Conservation (phyloP, 2,888 invertebrate species). For the Tuta absoluta region DNA sequence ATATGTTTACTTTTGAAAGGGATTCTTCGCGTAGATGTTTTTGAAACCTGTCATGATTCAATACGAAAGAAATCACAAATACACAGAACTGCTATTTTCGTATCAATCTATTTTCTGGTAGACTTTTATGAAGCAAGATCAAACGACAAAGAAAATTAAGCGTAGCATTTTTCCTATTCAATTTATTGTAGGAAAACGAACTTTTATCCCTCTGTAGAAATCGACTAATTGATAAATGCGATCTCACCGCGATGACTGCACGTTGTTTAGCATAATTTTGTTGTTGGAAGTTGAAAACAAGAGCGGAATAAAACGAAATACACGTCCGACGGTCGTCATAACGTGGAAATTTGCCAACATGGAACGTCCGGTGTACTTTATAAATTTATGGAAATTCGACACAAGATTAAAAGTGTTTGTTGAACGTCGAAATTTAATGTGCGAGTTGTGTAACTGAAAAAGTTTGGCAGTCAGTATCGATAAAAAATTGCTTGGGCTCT, state of each 20-base stretch:
- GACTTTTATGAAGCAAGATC: slow-evolving; percentile 2
- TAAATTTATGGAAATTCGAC: slow-evolving; percentile 69
- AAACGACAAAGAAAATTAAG: slow-evolving; percentile 5
- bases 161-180: neutral
- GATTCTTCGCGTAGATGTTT: slow-evolving; percentile 6
- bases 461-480: slow-evolving; percentile 51
- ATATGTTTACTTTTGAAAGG: slow-evolving; percentile 10
- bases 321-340: slow-evolving; percentile 49
- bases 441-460: slow-evolving; percentile 54
- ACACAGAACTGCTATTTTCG: neutral
- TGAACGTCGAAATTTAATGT: slow-evolving; percentile 54
- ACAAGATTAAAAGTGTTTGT: slow-evolving; percentile 66
- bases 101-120: slow-evolving; percentile 5
- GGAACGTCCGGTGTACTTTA: slow-evolving; percentile 59
- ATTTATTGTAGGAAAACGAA: slow-evolving; percentile 5
- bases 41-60: slow-evolving; percentile 3
- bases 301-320: slow-evolving; percentile 47
- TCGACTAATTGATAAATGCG: slow-evolving; percentile 28
- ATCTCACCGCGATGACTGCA: slow-evolving; percentile 21
- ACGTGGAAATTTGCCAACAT: slow-evolving; percentile 64
- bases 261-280: slow-evolving; percentile 38
- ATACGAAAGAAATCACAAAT: neutral
- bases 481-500: slow-evolving; percentile 53
- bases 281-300: slow-evolving; percentile 39
- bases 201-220: slow-evolving; percentile 6